Percentiles rank a stretch among this genome's conserved stretches.
These are phyloP conservation scores for Poeciliopsis paucimaculata DNA, from an alignment of 2,797 vertebrate species.

Conservation along the genomic window DNA sequence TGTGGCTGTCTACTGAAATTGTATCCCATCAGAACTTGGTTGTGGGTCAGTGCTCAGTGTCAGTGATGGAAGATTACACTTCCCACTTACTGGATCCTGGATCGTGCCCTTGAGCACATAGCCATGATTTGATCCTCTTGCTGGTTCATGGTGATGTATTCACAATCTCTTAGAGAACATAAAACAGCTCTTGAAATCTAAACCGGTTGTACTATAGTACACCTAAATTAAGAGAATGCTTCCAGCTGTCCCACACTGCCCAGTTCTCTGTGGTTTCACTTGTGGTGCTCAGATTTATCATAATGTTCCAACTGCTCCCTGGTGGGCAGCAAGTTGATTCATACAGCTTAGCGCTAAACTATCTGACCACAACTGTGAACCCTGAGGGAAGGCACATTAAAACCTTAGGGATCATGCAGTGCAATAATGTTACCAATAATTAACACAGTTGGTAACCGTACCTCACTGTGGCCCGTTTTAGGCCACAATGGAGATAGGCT, in stretches of 20 bases:
- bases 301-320: slow-evolving; percentile 21
- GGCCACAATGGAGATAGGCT: slow-evolving; percentile 48
- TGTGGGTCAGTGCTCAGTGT: slow-evolving; percentile 73
- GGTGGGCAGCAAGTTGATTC: slow-evolving; percentile 22
- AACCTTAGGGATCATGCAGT: slow-evolving; percentile 37
- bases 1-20: slow-evolving; percentile 76
- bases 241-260: slow-evolving; percentile 23
- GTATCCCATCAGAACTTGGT: slow-evolving; percentile 76
- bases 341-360: slow-evolving; percentile 16
- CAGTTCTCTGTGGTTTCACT: slow-evolving; percentile 18
- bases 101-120: slow-evolving; percentile 67
- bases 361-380: slow-evolving; percentile 49
- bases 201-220: slow-evolving; percentile 25
- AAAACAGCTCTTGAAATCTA: slow-evolving; percentile 54
- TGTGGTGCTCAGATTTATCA: slow-evolving; percentile 38
- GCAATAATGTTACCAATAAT: slow-evolving; percentile 65
- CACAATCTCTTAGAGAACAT: slow-evolving; percentile 58
- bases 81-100: slow-evolving; percentile 58
- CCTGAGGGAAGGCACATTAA: slow-evolving; percentile 46
- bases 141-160: slow-evolving; percentile 61
- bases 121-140: slow-evolving; percentile 61
- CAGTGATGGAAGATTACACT: slow-evolving; percentile 72
- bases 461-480: slow-evolving; percentile 41
- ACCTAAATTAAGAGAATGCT: slow-evolving; percentile 15
- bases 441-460: slow-evolving; percentile 61